Base-by-base conservation (phyloP, 2,797 vertebrate genomes). In the Xenentodon cancila region DNA sequence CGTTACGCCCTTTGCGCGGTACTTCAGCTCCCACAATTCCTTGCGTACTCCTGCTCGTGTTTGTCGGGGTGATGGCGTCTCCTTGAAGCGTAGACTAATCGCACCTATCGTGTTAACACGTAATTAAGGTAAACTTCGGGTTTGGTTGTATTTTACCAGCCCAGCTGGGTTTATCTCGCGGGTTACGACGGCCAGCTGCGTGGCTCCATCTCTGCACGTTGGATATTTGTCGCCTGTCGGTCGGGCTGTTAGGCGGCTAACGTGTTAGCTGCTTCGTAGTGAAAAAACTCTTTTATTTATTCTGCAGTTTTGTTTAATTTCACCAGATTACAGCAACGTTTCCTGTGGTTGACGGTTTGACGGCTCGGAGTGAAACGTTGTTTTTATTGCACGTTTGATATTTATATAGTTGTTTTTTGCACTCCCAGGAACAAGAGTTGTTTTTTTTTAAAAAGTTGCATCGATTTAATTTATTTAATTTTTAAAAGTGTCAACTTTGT, bases 21-120 rank as follows among this genome's bases (percentile, higher is more conserved):
- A 93, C 91, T 89, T 86, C 92, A 59, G 52, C 1, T 88, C 85
- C 92, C 91, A 91, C 2, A 83, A 69, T 1, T 9, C 68, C 4
- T 53, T 56, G 52, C 52, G 7, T 1, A 3, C 4, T 25, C 5
- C 13, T 20, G 67, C 70, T 79, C 73, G 45, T 75, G 59, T 68
- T 1, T 76, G 59, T 70, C 2, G 47, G 9, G 44, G 68, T 56
- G 17, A 92, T 93, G 92, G 90, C 83, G 87, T 87, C 85, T 71
- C 68, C 62, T 73, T 93, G 67, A 90, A 91, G 79, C 92, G 92
- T 70, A 75, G 13, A 57, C 0, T 52, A 20, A 72, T 84, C 91
- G 91, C 73, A 83, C 70, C 37, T 43, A 47, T 69, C 72, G 84
- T 84, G 59, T 86, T 84, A 84, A 87, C 73, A 79, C 84, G 32